Evolutionary conservation across 2,888 invertebrate genomes (phyloP), one percentile per base, ranked within the genome.

Genomic region (Amphipyra berbera): DNA sequence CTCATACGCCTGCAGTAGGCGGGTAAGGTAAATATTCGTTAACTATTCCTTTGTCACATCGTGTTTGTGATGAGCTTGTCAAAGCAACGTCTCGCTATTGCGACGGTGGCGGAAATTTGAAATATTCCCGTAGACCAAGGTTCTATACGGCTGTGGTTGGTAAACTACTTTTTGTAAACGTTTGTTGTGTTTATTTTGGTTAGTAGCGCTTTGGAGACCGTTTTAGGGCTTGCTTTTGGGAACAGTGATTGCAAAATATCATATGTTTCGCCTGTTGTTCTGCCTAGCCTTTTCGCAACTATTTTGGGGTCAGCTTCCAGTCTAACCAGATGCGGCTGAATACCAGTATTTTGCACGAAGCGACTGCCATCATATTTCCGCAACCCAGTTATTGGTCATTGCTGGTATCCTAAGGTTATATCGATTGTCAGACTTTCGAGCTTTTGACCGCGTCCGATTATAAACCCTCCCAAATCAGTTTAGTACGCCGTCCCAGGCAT

Each of bases 31-130:
- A 88, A 89, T 85, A 88, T 90, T 89, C 88, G 87, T 90, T 89
- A 91, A 91, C 90, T 88, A 91, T 91, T 90, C 90, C 90, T 89
- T 90, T 90, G 89, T 89, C 83, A 78, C 81, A 68, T 81, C 78
- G 80, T 82, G 85, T 81, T 83, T 75, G 71, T 85, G 90, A 87
- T 82, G 84, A 85, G 83, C 81, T 71, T 85, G 84, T 83, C 87
- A 85, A 83, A 83, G 82, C 71, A 76, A 73, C 62, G 68, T 61
- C 74, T 68, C 65, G 66, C 68, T 79, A 61, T 81, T 21, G 21
- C 21, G 68, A 83, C 68, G 70, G 66, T 12, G 37, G 41, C 44
- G 61, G 56, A 61, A 67, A 79, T 78, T 79, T 68, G 40, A 60
- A 72, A 76, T 75, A 77, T 78, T 61, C 7, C 35, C 6, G 60